Percentiles rank a stretch among this genome's conserved stretches.
Conservation (phyloP, 2,113 vertebrate genomes). For the Zootoca vivipara region DNA sequence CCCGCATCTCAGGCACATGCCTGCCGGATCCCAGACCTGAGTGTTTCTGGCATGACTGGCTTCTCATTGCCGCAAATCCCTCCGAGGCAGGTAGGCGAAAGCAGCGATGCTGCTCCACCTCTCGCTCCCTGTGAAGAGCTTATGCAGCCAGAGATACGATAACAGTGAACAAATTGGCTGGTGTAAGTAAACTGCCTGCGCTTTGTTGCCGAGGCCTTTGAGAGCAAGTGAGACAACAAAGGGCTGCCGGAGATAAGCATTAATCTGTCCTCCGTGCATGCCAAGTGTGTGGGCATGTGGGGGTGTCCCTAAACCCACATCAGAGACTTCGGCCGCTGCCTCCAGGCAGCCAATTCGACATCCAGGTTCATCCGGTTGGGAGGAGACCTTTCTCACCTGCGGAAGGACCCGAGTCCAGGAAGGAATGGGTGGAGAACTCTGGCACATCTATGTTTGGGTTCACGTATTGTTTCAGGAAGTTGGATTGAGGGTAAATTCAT, state of each 20-base stretch:
- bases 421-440: too few relatives aligned
- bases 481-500: too few relatives aligned
- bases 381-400: not conserved
- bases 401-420: not conserved
- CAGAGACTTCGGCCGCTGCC: not conserved
- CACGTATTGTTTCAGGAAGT: too few relatives aligned
- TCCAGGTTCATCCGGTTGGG: not conserved
- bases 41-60: not conserved
- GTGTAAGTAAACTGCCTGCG: not conserved
- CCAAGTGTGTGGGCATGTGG: not conserved
- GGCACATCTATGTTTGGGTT: too few relatives aligned
- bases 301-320: not conserved
- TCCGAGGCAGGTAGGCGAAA: not conserved
- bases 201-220: not conserved
- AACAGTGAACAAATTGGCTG: not conserved
- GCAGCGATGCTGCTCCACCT: not conserved
- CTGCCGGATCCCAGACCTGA: not conserved
- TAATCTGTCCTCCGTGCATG: not conserved
- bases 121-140: not conserved
- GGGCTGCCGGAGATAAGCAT: not conserved
- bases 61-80: not conserved
- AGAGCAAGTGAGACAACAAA: not conserved
- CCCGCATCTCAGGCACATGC: not conserved
- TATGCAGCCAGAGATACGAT: not conserved
- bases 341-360: not conserved